Base-by-base conservation (phyloP, 2,113 vertebrate genomes). In the Thryonomys swinderianus region DNA sequence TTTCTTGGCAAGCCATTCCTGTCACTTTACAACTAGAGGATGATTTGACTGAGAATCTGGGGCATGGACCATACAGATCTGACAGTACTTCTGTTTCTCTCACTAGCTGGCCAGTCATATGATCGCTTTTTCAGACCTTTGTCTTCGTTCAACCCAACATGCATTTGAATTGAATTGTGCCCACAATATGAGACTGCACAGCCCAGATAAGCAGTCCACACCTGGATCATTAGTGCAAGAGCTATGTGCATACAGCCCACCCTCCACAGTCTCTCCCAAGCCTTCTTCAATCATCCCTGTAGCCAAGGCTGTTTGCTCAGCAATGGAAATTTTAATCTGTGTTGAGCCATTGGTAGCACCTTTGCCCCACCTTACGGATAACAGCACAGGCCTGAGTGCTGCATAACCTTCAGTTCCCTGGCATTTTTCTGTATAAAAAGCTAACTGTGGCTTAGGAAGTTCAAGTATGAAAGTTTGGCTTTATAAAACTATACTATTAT, bases 91-190 rank as follows among this genome's bases (percentile, higher is more conserved):
- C 13, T 51, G 14, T 48, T 79, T 89, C 74, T 89, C 7, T 94
- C 45, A n/a, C 2, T 67, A 55, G 5, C 45, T 48, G 21, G 18
- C 25, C 95, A 64, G 51, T 61, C 34, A 16, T 30, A 48, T 18
- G 12, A 32, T 14, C 45, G 51, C 48, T 80, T 86, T 93, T 57
- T 48, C 59, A 71, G 34, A 89, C 12, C 9, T 3, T 64, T 55
- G 23, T 37, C 69, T 62, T 95, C 82, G 71, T 88, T 85, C 42
- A 86, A 83, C 18, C 32, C 0, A 37, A 51, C 13, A 90, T 64
- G 37, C 37, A 79, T 90, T 76, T 73, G 32, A 85, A 48, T 45
- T 80, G 64, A 76, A 78, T 78, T 94, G 67, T 85, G 48, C 59
- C 66, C 48, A 10, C 5, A 10, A 51, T n/a, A n/a, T n/a, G 93